Evolutionary conservation across 2,888 invertebrate species (phyloP), one percentile per base, ranked within the genome.

Genomic region (Rambutsinella grinnellia): DNA sequence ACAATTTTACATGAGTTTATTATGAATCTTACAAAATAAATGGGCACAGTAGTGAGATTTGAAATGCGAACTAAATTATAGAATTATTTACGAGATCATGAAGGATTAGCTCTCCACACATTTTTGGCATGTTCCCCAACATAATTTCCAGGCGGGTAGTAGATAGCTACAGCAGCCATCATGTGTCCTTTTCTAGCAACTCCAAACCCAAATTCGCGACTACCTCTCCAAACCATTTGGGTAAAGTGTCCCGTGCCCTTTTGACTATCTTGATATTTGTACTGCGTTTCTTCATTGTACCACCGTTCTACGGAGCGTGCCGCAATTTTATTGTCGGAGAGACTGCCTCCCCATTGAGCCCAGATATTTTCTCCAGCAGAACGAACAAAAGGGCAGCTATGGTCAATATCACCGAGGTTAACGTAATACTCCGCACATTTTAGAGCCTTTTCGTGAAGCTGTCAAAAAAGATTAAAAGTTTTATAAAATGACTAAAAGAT

Each of bases 211-310:
- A 95, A 85, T 84, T 93, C 91, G 63, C 89, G 90, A 74, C 91
- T 92, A 56, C 90, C 90, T 83, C 91, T 91, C 94, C 95, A 95
- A 26, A 95, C 89, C 81, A 95, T 90, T 87, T 95, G 95, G 0
- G 93, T 92, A 85, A 95, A 95, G 86, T 95, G 95, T n/a, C 94
- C 95, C 15, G 81, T 81, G 17, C 83, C 83, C 10, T 62, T 69
- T 65, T 82, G 78, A 44, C 70, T 70, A n/a, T 65, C 54, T 1
- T 72, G 47, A 26, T 67, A 81, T 58, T 79, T 69, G 58, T 78
- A 81, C 62, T 90, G 87, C 74, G 90, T 88, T 36, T 93, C 91
- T 87, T 94, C 94, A 58, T 90, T 89, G 82, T 92, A 94, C 95
- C 95, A 96, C 36, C 67, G 70, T 13, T 74, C 71, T 5, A 54